Percentiles rank a stretch among this genome's conserved stretches.
phyloP scores from a whole-genome alignment of 2,888 invertebrate species.

The Dascillus cervinus region DNA sequence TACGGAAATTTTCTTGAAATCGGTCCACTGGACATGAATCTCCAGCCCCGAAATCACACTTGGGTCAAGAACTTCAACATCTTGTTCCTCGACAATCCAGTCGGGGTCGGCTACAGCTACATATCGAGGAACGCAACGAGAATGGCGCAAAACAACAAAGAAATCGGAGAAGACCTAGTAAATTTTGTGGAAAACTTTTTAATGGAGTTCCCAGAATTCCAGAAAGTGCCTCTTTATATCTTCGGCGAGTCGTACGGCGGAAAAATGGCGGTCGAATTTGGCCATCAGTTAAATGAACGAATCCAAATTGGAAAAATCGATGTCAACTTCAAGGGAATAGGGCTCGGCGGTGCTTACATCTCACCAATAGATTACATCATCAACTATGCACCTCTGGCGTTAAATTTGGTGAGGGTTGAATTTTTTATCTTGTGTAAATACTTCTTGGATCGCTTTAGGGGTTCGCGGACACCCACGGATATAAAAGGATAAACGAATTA shows the following conservation, averaged over 20 bases:
- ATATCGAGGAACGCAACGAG: conserved; percentile 46
- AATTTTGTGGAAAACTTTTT: conserved; percentile 65
- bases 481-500: conserved; percentile 26
- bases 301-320: conserved; percentile 21
- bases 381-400: conserved; percentile 26
- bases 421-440: too few species aligned
- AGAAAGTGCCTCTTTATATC: conserved; percentile 69
- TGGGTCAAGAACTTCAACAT: conserved; percentile 59
- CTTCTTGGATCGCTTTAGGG: conserved; percentile 18
- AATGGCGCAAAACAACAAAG: conserved; percentile 50
- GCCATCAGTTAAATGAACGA: conserved; percentile 45
- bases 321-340: conserved; percentile 29
- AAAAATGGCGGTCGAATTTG: conserved; percentile 86
- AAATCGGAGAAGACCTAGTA: conserved; percentile 71
- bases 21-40: conserved; percentile 48
- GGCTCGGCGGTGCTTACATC: conserved; percentile 28
- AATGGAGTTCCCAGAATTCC: conserved; percentile 58
- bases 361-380: conserved; percentile 29
- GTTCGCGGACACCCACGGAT: conserved; percentile 28
- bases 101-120: conserved; percentile 82
- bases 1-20: conserved; percentile 54
- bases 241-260: conserved; percentile 90
- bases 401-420: conserved; percentile 23
- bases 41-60: conserved; percentile 45
- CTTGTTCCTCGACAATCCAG: conserved; percentile 84